Percentiles rank a stretch among this genome's conserved stretches.
phyloP scores from a whole-genome alignment of 2,113 vertebrate species.

The Antechinus flavipes region DNA sequence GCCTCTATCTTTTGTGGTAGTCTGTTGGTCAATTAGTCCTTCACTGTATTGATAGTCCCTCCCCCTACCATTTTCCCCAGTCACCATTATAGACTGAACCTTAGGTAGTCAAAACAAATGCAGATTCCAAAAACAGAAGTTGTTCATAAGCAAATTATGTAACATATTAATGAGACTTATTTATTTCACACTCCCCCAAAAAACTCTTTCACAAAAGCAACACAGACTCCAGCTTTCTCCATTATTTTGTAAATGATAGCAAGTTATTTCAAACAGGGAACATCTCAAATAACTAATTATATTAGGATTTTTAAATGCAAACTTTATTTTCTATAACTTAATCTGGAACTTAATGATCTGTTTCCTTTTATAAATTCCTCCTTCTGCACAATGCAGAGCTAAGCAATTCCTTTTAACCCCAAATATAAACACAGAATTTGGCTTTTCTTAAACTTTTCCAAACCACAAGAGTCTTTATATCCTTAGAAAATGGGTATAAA shows the following conservation, averaged over 20 bases:
- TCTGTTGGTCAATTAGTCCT: not conserved
- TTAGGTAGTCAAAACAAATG: conserved; percentile 21
- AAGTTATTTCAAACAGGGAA: conserved; percentile 57
- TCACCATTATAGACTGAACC: no score
- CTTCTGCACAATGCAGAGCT: conserved; percentile 29
- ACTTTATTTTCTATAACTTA: conserved; percentile 40
- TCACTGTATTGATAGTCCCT: not conserved
- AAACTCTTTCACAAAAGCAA: conserved; percentile 43
- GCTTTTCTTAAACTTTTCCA: conserved; percentile 38
- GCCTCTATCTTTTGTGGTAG: not conserved
- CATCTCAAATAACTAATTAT: conserved; percentile 43
- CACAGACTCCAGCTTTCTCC: conserved; percentile 13
- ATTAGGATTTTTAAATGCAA: conserved; percentile 64
- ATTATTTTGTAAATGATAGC: not conserved
- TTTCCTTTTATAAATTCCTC: conserved; percentile 38
- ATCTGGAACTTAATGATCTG: conserved; percentile 29
- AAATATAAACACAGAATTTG: conserved; percentile 48
- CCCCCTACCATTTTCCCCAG: not conserved
- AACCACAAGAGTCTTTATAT: conserved; percentile 40
- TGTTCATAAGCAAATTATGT: conserved; percentile 18
- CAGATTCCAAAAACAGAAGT: conserved; percentile 15
- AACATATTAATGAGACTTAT: conserved; percentile 12
- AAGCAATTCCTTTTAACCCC: conserved; percentile 51
- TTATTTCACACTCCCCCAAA: conserved; percentile 46
- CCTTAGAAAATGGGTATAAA: conserved; percentile 38